phyloP scores from a whole-genome alignment of 1,140 invertebrate genomes.

The Octopus sinensis region DNA sequence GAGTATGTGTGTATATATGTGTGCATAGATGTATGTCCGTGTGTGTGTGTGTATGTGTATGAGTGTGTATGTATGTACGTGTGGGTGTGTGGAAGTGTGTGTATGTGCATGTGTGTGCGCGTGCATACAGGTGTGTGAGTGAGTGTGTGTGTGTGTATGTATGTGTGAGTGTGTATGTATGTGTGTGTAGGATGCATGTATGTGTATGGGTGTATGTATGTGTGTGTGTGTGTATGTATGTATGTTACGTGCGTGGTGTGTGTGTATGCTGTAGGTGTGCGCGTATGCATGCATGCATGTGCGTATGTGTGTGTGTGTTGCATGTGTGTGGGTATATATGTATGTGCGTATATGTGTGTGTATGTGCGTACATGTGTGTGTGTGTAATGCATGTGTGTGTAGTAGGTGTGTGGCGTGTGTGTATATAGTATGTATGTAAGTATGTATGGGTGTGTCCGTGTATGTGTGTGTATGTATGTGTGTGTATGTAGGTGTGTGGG shows the following conservation, averaged over 20 bases:
- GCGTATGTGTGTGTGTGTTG: too few relatives aligned
- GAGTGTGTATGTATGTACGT: too few relatives aligned
- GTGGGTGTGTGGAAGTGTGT: too few relatives aligned
- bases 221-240: background rate
- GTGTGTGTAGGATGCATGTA: background rate
- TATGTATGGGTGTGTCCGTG: background rate
- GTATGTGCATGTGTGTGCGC: background rate
- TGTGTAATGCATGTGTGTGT: background rate
- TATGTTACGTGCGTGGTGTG: too few relatives aligned
- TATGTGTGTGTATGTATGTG: background rate
- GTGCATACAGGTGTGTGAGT: background rate
- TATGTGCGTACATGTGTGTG: too few relatives aligned
- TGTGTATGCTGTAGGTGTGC: too few relatives aligned
- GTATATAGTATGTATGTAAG: background rate
- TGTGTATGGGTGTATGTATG: background rate
- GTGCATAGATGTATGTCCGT: too few relatives aligned
- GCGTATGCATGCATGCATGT: background rate
- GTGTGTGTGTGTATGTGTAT: too few relatives aligned
- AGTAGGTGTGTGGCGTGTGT: background rate
- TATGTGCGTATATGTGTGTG: too few relatives aligned
- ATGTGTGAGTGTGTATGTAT: background rate
- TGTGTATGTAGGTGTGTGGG: background rate
- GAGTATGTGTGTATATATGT: too few relatives aligned
- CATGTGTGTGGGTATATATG: too few relatives aligned
- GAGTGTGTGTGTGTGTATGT: background rate